phyloP scores from a whole-genome alignment of 1,140 invertebrate genomes.

The Anadara kagoshimensis region DNA sequence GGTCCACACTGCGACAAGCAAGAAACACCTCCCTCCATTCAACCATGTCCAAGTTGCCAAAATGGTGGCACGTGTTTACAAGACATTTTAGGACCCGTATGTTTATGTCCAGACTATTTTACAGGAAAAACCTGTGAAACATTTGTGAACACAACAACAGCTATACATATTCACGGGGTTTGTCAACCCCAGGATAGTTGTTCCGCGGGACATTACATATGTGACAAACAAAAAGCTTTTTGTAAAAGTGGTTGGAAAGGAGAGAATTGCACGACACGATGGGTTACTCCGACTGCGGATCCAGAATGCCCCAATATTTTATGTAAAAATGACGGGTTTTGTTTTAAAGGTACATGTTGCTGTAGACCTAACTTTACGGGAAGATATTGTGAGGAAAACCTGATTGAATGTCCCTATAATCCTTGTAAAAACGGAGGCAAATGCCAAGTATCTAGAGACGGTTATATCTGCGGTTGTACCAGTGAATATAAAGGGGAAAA shows the following conservation, averaged over 20 bases:
- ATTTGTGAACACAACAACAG: background rate
- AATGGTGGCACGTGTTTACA: constrained; percentile 27
- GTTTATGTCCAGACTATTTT: constrained; percentile 11
- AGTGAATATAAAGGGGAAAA: constrained; percentile 6
- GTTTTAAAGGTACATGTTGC: constrained; percentile 32
- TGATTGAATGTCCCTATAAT: constrained; percentile 10
- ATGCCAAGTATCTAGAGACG: constrained; percentile 1
- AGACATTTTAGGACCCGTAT: constrained; percentile 6
- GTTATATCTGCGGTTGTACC: constrained; percentile 3
- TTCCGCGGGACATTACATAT: constrained; percentile 17
- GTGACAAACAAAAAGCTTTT: background rate
- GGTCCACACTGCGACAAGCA: constrained; percentile 13
- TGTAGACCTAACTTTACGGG: constrained; percentile 27
- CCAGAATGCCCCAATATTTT: constrained; percentile 25
- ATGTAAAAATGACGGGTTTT: constrained; percentile 40
- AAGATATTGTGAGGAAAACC: constrained; percentile 29
- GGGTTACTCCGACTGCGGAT: constrained; percentile 9
- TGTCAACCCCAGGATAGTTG: constrained; percentile 5
- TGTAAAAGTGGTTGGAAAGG: constrained; percentile 26
- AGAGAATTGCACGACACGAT: constrained; percentile 25
- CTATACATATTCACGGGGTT: constrained; percentile 2
- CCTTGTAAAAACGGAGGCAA: constrained; percentile 26
- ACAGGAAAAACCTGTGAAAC: constrained; percentile 2
- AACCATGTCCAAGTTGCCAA: constrained; percentile 21
- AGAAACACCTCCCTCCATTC: background rate